phyloP scores from a whole-genome alignment of 2,113 vertebrate genomes.

The Cavia aperea region DNA sequence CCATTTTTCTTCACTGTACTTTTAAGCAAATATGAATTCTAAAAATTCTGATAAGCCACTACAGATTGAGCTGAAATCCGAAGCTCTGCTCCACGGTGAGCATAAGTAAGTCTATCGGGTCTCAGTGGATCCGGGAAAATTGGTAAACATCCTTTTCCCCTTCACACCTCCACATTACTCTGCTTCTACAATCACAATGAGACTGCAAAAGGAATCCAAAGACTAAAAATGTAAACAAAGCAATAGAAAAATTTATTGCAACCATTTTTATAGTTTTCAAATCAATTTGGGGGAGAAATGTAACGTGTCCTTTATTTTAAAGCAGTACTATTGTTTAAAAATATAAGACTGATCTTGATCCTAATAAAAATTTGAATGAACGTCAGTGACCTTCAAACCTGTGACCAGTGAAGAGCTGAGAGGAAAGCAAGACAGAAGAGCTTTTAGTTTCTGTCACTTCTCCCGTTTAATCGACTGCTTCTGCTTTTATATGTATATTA shows the following conservation, averaged over 20 bases:
- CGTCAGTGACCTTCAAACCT: neutral
- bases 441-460: neutral
- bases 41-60: neutral
- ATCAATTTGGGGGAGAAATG: neutral
- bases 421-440: neutral
- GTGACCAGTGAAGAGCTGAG: neutral
- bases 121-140: neutral
- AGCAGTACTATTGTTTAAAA: neutral
- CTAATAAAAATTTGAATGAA: neutral
- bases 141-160: neutral
- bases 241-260: neutral
- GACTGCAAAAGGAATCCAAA: neutral
- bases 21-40: neutral
- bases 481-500: slow-evolving; percentile 1
- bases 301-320: neutral
- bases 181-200: slow-evolving; percentile 3
- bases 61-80: neutral
- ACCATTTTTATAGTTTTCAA: slow-evolving; percentile 18
- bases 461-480: neutral
- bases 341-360: neutral
- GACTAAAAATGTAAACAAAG: slow-evolving; percentile 4
- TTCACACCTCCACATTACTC: neutral
- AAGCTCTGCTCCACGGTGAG: neutral
- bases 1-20: neutral
- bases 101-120: neutral